Evolutionary conservation across 2,113 vertebrate species (phyloP), one percentile per base, ranked within the genome.

Genomic region (Colinus virginianus): DNA sequence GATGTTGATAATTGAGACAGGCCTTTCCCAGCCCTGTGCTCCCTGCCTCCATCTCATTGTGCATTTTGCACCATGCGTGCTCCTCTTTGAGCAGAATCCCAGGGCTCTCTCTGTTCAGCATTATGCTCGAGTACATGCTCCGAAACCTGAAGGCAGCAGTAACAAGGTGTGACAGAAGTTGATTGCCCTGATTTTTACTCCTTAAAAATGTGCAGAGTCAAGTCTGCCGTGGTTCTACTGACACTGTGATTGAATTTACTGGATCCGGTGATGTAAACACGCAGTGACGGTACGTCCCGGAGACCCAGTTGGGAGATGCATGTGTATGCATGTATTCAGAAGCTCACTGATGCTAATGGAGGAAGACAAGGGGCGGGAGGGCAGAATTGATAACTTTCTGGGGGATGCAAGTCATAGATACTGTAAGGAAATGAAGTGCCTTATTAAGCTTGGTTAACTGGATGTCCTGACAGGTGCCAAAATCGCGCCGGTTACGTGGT

Each of bases 201-300:
- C 94, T 88, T 94, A 84, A 88, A 90, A 94, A 94, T 87, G 90
- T 96, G 95, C 96, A 84, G 88, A 95, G 93, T 96, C 93, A 91
- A 95, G 93, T 70, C 22, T 71, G 90, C 34, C 82, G 90, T 80
- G 68, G 56, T 86, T 92, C 90, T 51, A 5, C 92, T 95, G 94
- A 88, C 93, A 86, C 76, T 71, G 85, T 82, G 85, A 93, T 95
- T 94, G 93, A 92, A 90, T 96, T 88, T 93, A 67, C 76, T 1
- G 19, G 23, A 26, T 23, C 48, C 43, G 7, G 77, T 96, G 93
- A 96, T 93, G 76, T 76, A 93, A 96, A 95, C 88, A 45, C 7
- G 1, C 88, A 21, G 69, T 95, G 93, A 94, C 92, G 63, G 68
- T 22, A 22, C 7, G 18, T 40, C 14, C 3, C 30, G 92, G 92